Evolutionary conservation across 1,140 invertebrate species (phyloP).

Genomic region (Macrocentrus cingulum): DNA sequence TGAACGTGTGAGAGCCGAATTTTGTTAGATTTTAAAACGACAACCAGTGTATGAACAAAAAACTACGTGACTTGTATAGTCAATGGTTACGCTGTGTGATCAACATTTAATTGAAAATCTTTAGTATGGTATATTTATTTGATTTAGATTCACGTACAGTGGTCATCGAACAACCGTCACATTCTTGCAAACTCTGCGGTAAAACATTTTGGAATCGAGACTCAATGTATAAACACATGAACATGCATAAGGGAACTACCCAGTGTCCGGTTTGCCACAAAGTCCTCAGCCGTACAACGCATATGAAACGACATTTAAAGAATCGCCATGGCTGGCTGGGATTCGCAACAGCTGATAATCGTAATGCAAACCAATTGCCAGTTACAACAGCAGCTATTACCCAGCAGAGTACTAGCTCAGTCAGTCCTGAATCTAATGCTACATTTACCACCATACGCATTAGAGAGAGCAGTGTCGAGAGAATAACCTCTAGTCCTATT

Average conservation of each 20-base stretch:
- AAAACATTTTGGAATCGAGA: constrained; percentile 60
- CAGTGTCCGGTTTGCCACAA: constrained; percentile 60
- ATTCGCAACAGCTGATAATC: constrained; percentile 30
- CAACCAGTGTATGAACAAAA: too few species aligned
- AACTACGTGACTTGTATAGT: too few species aligned
- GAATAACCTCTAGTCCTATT: constrained; percentile 59
- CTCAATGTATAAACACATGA: constrained; percentile 62
- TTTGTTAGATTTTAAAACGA: too few species aligned
- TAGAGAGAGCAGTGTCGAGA: constrained; percentile 56
- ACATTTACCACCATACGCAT: constrained; percentile 57
- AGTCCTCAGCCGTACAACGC: constrained; percentile 58
- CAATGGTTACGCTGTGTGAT: too few species aligned
- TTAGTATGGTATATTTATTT: constrained; percentile 49
- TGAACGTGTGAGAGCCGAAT: too few species aligned
- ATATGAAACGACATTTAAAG: constrained; percentile 59
- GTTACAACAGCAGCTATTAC: constrained; percentile 34
- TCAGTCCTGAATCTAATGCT: constrained; percentile 39
- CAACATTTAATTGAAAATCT: too few species aligned
- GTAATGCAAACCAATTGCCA: constrained; percentile 31
- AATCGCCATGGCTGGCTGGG: constrained; percentile 57
- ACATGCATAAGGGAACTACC: constrained; percentile 60
- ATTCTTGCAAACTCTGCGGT: constrained; percentile 60
- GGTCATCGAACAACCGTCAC: constrained; percentile 59
- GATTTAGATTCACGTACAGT: constrained; percentile 59
- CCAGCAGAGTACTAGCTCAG: constrained; percentile 33